A percentile compares a stretch with the other conserved stretches of the same genome.
These are phyloP conservation scores for Mactromeris polynyma DNA, from an alignment of 2,888 invertebrate species.

Conservation along the genomic window DNA sequence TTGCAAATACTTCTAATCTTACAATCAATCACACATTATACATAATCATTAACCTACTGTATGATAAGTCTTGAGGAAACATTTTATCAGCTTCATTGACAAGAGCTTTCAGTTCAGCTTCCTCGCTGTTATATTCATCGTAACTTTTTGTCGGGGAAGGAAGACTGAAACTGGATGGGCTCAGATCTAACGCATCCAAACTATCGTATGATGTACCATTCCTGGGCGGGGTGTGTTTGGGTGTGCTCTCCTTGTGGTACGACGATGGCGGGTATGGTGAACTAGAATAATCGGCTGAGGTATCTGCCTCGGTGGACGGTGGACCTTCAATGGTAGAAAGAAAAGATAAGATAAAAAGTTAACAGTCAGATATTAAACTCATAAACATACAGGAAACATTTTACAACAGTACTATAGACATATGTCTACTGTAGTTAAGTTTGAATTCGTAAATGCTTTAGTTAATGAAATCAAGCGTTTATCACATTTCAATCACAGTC, in stretches of 20 bases:
- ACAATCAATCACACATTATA: too few relatives aligned
- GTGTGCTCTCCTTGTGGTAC: constrained; percentile 19
- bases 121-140: constrained; percentile 76
- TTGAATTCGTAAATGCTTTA: too few relatives aligned
- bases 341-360: neutral
- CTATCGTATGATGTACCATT: constrained; percentile 67
- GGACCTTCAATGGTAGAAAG: constrained; percentile 39
- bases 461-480: too few relatives aligned
- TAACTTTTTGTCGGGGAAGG: constrained; percentile 75
- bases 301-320: constrained; percentile 46
- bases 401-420: too few relatives aligned
- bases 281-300: constrained; percentile 26
- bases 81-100: constrained; percentile 73
- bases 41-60: constrained; percentile 39
- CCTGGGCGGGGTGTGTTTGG: constrained; percentile 45
- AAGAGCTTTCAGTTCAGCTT: constrained; percentile 76
- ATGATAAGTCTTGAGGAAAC: constrained; percentile 74
- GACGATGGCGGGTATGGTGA: constrained; percentile 19
- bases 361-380: too few relatives aligned
- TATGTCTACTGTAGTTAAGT: too few relatives aligned
- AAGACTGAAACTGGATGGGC: constrained; percentile 76
- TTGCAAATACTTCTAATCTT: too few relatives aligned
- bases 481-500: too few relatives aligned
- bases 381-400: too few relatives aligned
- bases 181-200: constrained; percentile 71